Evolutionary conservation across 2,113 vertebrate species (phyloP).

Genomic region (Rhodinocichla rosea): DNA sequence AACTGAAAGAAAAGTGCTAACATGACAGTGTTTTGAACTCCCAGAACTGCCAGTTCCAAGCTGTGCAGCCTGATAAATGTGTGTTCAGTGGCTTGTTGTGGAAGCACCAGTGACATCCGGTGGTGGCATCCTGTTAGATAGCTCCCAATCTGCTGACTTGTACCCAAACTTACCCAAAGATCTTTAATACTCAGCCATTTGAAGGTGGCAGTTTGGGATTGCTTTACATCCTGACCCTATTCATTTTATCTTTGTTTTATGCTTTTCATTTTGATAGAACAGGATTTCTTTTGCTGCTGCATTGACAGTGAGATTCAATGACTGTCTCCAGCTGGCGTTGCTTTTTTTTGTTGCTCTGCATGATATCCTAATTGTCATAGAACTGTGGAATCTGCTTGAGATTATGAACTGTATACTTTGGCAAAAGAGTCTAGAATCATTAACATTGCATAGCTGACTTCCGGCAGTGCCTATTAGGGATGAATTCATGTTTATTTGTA

Average conservation of each 20-base stretch:
- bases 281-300: slow-evolving; percentile 2
- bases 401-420: slow-evolving; percentile 12
- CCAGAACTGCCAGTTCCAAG: not conserved
- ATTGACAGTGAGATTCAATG: not conserved
- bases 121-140: not conserved
- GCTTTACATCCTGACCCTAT: not conserved
- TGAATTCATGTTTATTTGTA: slow-evolving; percentile 27
- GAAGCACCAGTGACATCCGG: not conserved
- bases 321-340: slow-evolving; percentile 2
- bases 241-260: not conserved
- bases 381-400: slow-evolving; percentile 21
- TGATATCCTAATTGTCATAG: slow-evolving; percentile 1
- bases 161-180: not conserved
- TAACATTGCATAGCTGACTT: not conserved
- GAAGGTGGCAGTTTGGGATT: not conserved
- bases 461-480: slow-evolving; percentile 1
- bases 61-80: not conserved
- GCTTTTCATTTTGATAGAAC: slow-evolving; percentile 12
- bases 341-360: not conserved
- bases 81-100: not conserved
- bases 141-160: not conserved
- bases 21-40: not conserved
- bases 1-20: not conserved
- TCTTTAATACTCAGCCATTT: not conserved
- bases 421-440: not conserved